These are phyloP conservation scores for Urocyon cinereoargenteus DNA, from an alignment of 2,797 vertebrate genomes.

Conservation along the genomic window DNA sequence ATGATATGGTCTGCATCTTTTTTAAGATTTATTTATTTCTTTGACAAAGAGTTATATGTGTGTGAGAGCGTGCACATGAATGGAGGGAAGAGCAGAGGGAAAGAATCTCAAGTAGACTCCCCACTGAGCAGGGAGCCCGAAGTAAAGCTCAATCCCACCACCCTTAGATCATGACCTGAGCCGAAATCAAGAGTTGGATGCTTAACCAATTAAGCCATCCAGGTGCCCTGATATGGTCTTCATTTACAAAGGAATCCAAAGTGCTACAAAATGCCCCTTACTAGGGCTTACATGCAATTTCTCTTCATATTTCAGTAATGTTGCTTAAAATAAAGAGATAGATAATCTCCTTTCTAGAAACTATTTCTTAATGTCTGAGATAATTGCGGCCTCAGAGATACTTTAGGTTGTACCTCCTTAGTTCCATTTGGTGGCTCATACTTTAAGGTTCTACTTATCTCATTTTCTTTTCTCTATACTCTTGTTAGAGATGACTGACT, in stretches of 20 bases:
- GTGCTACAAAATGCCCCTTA: not conserved
- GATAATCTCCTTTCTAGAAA: not conserved
- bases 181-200: not conserved
- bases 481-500: not conserved
- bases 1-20: not conserved
- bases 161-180: not conserved
- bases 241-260: not conserved
- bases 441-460: not conserved
- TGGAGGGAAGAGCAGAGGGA: not conserved
- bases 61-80: not conserved
- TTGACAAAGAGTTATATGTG: not conserved
- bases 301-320: not conserved
- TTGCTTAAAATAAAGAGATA: conserved; percentile 19
- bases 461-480: not conserved
- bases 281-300: not conserved
- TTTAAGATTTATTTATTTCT: not conserved
- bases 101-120: not conserved
- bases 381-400: not conserved
- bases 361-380: not conserved
- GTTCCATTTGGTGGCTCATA: not conserved
- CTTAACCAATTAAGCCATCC: not conserved
- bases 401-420: not conserved
- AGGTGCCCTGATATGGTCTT: not conserved
- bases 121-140: not conserved
- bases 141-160: not conserved